Conservation (phyloP, 1,140 invertebrate species). For the Lepidurus arcticus region DNA sequence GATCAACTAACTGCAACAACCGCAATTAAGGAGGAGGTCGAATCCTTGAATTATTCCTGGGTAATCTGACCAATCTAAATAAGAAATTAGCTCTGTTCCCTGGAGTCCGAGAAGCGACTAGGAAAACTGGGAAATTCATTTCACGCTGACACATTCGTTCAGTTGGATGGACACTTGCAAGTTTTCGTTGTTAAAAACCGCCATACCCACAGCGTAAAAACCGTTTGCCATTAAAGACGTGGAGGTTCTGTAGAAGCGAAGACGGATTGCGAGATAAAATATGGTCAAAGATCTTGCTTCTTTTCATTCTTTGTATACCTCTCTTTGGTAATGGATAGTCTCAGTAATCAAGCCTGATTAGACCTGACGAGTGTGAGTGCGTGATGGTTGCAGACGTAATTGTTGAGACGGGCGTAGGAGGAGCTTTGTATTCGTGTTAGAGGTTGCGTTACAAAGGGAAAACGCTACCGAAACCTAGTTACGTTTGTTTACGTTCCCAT, state of each 20-base stretch:
- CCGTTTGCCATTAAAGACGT: too few relatives aligned
- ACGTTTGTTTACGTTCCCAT: background rate
- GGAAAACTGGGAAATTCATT: too few relatives aligned
- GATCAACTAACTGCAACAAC: too few relatives aligned
- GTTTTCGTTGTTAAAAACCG: too few relatives aligned
- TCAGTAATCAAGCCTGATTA: background rate
- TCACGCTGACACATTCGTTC: too few relatives aligned
- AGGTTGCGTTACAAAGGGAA: background rate
- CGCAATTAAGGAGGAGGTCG: too few relatives aligned
- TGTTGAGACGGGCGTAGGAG: background rate
- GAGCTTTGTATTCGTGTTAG: background rate
- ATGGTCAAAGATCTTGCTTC: background rate
- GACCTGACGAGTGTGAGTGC: background rate
- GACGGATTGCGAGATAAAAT: background rate
- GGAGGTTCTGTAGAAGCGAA: background rate
- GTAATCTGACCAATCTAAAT: too few relatives aligned
- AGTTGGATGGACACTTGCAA: too few relatives aligned
- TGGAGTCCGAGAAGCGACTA: too few relatives aligned
- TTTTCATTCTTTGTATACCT: background rate
- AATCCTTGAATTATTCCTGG: too few relatives aligned
- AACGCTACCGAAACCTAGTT: background rate
- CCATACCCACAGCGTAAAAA: too few relatives aligned
- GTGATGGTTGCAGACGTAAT: constrained; percentile 2
- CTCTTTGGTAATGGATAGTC: background rate
- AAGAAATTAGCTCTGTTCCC: too few relatives aligned